phyloP scores from a whole-genome alignment of 2,888 invertebrate genomes.

The Eumerus sabulonum region DNA sequence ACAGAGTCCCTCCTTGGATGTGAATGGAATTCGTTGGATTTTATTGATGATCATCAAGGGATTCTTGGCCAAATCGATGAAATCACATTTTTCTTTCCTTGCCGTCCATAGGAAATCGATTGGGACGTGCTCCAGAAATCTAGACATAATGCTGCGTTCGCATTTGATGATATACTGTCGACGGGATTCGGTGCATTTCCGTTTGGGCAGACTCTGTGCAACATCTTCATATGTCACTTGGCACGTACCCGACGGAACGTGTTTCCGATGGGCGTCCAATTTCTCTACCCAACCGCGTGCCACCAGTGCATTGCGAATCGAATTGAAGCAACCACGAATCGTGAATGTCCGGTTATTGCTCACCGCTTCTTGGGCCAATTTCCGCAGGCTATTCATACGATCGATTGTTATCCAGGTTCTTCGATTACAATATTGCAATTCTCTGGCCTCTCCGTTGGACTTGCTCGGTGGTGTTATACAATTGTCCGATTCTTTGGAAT shows the following conservation, averaged over 20 bases:
- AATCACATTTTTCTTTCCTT: constrained; percentile 85
- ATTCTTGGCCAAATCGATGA: constrained; percentile 78
- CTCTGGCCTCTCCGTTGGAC: not conserved
- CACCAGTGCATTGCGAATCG: constrained; percentile 84
- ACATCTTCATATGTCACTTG: constrained; percentile 77
- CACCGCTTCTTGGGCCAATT: constrained; percentile 83
- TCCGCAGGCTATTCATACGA: constrained; percentile 83
- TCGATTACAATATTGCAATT: constrained; percentile 71
- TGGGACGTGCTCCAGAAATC: constrained; percentile 88
- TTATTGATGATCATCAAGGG: constrained; percentile 87
- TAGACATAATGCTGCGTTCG: constrained; percentile 85
- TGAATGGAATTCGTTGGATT: constrained; percentile 92
- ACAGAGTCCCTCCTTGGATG: constrained; percentile 94
- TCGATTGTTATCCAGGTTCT: constrained; percentile 83
- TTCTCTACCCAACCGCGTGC: constrained; percentile 85
- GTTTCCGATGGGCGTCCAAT: constrained; percentile 77
- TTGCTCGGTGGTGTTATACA: not conserved
- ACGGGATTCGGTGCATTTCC: constrained; percentile 78
- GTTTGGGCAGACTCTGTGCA: constrained; percentile 76
- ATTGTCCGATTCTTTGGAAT: constrained; percentile 31
- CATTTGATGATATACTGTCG: constrained; percentile 83
- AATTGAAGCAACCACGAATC: constrained; percentile 86
- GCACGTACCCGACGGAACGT: constrained; percentile 71
- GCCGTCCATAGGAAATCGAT: constrained; percentile 95
- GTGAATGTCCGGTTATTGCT: constrained; percentile 84